These are phyloP conservation scores for Parazoanthus atlanticus DNA, from an alignment of 92 coral and sea anemone species.

Conservation along the genomic window DNA sequence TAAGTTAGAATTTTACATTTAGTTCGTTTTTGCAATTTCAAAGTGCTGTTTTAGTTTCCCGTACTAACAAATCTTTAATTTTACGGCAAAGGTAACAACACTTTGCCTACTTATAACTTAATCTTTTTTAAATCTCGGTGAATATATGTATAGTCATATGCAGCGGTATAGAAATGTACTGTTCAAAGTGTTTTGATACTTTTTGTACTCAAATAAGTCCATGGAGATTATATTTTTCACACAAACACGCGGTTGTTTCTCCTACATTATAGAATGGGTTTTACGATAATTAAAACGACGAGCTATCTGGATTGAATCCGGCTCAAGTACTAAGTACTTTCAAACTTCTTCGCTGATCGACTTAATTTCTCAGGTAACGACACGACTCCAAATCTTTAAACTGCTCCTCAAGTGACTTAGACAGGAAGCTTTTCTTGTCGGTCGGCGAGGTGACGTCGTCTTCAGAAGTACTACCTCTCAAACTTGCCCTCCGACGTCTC, in stretches of 20 bases:
- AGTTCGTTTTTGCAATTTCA: background rate
- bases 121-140: too few species aligned
- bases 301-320: background rate
- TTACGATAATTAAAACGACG: background rate
- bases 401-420: constrained; percentile 63
- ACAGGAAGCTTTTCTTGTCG: background rate
- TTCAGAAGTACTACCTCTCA: constrained; percentile 15
- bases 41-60: too few species aligned
- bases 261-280: background rate
- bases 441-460: background rate
- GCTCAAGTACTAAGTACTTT: background rate
- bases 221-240: too few species aligned
- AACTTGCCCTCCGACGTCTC: constrained; percentile 45
- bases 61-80: too few species aligned
- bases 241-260: background rate
- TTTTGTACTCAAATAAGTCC: too few species aligned
- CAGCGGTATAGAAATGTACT: too few species aligned
- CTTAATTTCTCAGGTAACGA: constrained; percentile 57
- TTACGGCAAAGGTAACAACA: too few species aligned
- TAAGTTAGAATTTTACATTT: background rate
- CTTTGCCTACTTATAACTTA: too few species aligned
- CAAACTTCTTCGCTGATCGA: background rate
- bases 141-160: too few species aligned
- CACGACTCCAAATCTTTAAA: constrained; percentile 73
- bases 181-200: too few species aligned